A percentile compares a stretch with the other conserved stretches of the same genome.
phyloP scores from a whole-genome alignment of 1,140 invertebrate genomes.

The Xylocopa sonorina region DNA sequence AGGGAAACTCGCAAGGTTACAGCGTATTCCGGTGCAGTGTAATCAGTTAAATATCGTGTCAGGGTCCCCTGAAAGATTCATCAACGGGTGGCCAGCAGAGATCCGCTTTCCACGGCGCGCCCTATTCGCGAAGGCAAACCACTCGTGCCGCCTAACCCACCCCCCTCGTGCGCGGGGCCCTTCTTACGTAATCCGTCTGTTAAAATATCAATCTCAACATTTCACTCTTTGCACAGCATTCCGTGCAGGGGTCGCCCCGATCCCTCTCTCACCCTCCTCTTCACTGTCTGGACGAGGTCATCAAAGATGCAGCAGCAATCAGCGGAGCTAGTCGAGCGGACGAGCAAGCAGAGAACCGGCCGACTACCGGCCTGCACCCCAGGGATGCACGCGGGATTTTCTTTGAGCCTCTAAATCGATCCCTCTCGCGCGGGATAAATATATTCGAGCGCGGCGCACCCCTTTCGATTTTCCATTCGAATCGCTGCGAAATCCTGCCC shows the following conservation, averaged over 20 bases:
- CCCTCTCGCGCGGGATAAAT: conserved; percentile 51
- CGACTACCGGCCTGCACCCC: conserved; percentile 55
- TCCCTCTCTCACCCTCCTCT: conserved; percentile 53
- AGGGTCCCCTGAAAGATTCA: conserved; percentile 50
- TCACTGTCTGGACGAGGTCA: conserved; percentile 79
- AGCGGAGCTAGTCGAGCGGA: conserved; percentile 76
- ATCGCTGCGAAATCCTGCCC: background rate
- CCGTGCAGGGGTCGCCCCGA: conserved; percentile 65
- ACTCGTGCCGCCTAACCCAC: conserved; percentile 9
- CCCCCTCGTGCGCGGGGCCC: conserved; percentile 35
- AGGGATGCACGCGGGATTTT: conserved; percentile 67
- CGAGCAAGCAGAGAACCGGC: conserved; percentile 52
- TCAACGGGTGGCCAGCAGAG: conserved; percentile 37
- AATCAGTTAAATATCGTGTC: conserved; percentile 53
- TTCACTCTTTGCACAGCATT: conserved; percentile 77
- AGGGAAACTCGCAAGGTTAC: conserved; percentile 35
- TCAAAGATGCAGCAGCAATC: conserved; percentile 83
- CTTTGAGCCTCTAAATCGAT: conserved; percentile 80
- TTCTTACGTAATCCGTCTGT: conserved; percentile 79
- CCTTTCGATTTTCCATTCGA: conserved; percentile 11
- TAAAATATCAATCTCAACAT: conserved; percentile 81
- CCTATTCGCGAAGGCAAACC: conserved; percentile 57
- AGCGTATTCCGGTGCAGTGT: background rate
- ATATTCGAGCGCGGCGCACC: conserved; percentile 23
- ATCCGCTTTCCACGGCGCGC: conserved; percentile 37